Evolutionary conservation across 2,797 vertebrate species (phyloP), one percentile per base, ranked within the genome.

Genomic region (Peromyscus nudipes): DNA sequence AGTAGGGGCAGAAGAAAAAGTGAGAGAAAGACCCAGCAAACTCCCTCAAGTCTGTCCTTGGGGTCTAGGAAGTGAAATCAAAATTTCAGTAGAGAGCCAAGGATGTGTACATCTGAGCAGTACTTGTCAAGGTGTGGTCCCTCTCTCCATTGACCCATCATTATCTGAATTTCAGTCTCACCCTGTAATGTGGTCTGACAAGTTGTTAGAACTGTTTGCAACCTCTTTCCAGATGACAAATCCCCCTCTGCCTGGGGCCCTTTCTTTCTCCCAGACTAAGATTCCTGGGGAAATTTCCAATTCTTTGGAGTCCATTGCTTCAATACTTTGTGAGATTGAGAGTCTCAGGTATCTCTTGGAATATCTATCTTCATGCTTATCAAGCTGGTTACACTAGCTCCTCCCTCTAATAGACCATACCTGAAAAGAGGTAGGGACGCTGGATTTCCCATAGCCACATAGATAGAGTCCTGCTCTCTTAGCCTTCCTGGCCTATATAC

Each of bases 211-310:
- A 21, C 17, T 79, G 16, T 31, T 79, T 11, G 31, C 31, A 52
- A 21, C 17, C 17, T 34, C 64, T 49, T n/a, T 85, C 43, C 12
- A n/a, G 31, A 52, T 67, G 10, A 67, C 17, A 67, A 65, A n/a
- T 79, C 1, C 0, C 17, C 16, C 7, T 43, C 0, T 79, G 16
- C 46, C 31, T 0, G 29, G 8, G 9, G 17, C 11, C 12, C 19
- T 49, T 67, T n/a, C 4, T 31, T 67, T 25, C 31, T 85, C 43
- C 0, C 11, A 5, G 6, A 21, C 14, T 52, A 12, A 69, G 21
- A 67, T 4, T 85, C 6, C 11, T 52, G 43, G 16, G 16, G 27
- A 64, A 84, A 46, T 46, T 34, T 16, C 29, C 27, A 12, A n/a
- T 5, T n/a, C 43, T 67, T n/a, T 85, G 12, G 11, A 67, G 31